Conservation (phyloP, 1,140 invertebrate genomes). For the Colletes latitarsis region DNA sequence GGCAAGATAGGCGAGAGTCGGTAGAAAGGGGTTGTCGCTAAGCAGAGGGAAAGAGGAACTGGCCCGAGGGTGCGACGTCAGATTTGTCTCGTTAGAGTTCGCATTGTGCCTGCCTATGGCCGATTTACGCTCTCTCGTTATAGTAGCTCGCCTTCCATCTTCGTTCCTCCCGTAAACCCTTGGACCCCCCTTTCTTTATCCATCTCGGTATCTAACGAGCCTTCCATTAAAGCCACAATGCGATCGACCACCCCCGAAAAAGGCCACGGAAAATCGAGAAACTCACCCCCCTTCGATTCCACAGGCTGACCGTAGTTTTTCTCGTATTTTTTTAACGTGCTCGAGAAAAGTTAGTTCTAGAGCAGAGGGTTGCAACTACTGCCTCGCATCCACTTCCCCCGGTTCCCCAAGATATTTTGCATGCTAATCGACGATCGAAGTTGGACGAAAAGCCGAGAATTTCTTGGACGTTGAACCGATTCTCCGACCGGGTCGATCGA, state of each 20-base stretch:
- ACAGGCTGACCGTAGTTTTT: too few species aligned
- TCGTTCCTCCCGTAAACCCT: background rate
- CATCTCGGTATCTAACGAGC: conserved; percentile 62
- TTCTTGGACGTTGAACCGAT: background rate
- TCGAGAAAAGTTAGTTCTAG: too few species aligned
- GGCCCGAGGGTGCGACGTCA: conserved; percentile 74
- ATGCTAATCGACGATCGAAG: background rate
- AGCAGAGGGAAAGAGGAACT: conserved; percentile 45
- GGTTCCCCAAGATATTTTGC: background rate
- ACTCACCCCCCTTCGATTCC: too few species aligned
- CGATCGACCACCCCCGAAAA: background rate
- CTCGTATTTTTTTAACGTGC: too few species aligned
- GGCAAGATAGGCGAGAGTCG: conserved; percentile 13
- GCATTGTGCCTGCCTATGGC: conserved; percentile 76
- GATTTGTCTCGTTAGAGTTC: conserved; percentile 81
- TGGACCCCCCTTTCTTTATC: conserved; percentile 14
- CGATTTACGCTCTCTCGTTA: conserved; percentile 70
- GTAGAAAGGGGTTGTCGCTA: conserved; percentile 15
- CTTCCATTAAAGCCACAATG: conserved; percentile 64
- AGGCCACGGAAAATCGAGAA: too few species aligned
- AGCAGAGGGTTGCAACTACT: too few species aligned
- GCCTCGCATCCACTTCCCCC: too few species aligned
- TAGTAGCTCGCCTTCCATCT: conserved; percentile 15
- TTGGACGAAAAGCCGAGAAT: background rate
- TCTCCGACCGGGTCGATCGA: background rate